Percentiles rank a stretch among this genome's conserved stretches.
Conservation (phyloP, 2,888 invertebrate genomes). For the Anthrax anthrax region DNA sequence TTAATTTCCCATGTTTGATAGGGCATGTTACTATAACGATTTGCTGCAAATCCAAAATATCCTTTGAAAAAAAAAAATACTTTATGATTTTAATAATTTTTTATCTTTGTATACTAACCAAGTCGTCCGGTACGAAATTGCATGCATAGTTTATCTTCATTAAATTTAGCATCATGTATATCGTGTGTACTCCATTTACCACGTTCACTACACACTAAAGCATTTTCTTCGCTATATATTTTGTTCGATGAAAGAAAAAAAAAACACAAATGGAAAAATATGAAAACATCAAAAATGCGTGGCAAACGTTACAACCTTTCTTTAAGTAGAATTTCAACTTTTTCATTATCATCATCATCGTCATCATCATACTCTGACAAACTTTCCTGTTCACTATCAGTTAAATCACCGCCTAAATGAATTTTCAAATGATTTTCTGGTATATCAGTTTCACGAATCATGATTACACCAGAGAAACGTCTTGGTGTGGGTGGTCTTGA, state of each 20-base stretch:
- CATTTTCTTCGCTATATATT: neutral
- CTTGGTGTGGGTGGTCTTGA: slow-evolving; percentile 4
- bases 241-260: neutral
- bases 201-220: neutral
- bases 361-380: neutral
- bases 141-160: slow-evolving; percentile 67
- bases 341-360: slow-evolving; percentile 2
- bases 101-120: slow-evolving; percentile 23
- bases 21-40: slow-evolving; percentile 64
- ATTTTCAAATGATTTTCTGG: slow-evolving; percentile 3
- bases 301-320: neutral
- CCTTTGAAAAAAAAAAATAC: slow-evolving; percentile 25
- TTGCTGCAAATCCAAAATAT: slow-evolving; percentile 57
- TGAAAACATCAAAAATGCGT: no score
- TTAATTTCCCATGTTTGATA: slow-evolving; percentile 76
- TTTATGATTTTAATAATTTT: neutral
- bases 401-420: slow-evolving; percentile 4
- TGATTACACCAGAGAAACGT: slow-evolving; percentile 12
- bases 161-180: slow-evolving; percentile 65
- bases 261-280: neutral
- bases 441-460: slow-evolving; percentile 12
- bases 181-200: slow-evolving; percentile 56
- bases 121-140: slow-evolving; percentile 62
- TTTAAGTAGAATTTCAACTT: neutral
- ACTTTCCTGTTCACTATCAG: slow-evolving; percentile 10